phyloP scores from a whole-genome alignment of 2,888 invertebrate species.

The Agrilus cyanescens region DNA sequence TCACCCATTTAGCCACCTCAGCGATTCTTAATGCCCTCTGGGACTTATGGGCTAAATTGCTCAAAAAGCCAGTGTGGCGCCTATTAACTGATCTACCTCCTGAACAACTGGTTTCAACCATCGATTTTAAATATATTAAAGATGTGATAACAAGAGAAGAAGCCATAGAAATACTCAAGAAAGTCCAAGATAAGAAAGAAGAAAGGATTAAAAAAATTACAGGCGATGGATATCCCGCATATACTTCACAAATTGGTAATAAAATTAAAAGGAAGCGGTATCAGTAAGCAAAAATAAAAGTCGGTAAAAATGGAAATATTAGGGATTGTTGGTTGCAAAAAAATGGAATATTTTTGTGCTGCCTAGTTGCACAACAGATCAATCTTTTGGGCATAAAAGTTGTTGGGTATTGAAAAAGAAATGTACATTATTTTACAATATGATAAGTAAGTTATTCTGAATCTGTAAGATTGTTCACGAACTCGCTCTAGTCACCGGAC shows the following conservation, averaged over 20 bases:
- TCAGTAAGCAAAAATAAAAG: too few relatives aligned
- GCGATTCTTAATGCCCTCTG: slow-evolving; percentile 84
- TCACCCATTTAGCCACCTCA: slow-evolving; percentile 74
- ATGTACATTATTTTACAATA: too few relatives aligned
- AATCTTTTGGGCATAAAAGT: too few relatives aligned
- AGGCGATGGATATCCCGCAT: slow-evolving; percentile 68
- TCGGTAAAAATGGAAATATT: too few relatives aligned
- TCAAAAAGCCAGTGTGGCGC: slow-evolving; percentile 80
- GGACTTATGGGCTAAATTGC: slow-evolving; percentile 82
- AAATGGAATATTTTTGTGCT: too few relatives aligned
- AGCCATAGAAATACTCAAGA: slow-evolving; percentile 57
- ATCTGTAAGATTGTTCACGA: too few relatives aligned
- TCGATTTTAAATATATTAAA: slow-evolving; percentile 76
- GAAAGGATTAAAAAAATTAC: slow-evolving; percentile 52
- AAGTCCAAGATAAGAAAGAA: slow-evolving; percentile 44
- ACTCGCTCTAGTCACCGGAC: too few relatives aligned
- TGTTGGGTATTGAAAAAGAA: too few relatives aligned
- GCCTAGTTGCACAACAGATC: too few relatives aligned
- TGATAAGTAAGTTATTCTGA: too few relatives aligned
- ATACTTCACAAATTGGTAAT: slow-evolving; percentile 75
- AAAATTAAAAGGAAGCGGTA: too few relatives aligned
- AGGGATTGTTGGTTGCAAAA: too few relatives aligned
- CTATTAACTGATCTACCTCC: slow-evolving; percentile 73
- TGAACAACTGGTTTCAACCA: slow-evolving; percentile 69
- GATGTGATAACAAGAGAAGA: slow-evolving; percentile 76